A percentile compares a stretch with the other conserved stretches of the same genome.
These are phyloP conservation scores for Chaenocephalus aceratus DNA, from an alignment of 2,113 vertebrate species.

Conservation along the genomic window DNA sequence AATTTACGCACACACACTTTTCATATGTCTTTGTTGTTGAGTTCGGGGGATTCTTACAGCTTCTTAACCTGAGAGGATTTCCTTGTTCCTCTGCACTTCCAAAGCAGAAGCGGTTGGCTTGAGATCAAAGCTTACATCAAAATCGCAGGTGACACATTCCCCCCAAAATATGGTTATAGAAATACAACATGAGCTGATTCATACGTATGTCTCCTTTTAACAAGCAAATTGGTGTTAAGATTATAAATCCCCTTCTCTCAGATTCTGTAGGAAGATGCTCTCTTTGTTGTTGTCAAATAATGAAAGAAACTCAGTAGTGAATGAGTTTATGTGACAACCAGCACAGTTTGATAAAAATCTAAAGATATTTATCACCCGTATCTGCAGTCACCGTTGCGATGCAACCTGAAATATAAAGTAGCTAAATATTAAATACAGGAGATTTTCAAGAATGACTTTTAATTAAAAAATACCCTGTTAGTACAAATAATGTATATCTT, in stretches of 20 bases:
- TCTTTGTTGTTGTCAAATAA: constrained; percentile 12
- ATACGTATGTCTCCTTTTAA: constrained; percentile 50
- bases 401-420: background rate
- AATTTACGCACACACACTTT: constrained; percentile 4
- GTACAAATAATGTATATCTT: background rate
- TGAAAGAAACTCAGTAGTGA: constrained; percentile 5
- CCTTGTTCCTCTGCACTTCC: constrained; percentile 71
- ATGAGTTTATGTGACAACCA: background rate
- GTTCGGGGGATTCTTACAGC: constrained; percentile 50
- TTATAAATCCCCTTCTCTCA: constrained; percentile 7
- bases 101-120: constrained; percentile 45
- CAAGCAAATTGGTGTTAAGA: constrained; percentile 28
- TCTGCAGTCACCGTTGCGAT: background rate
- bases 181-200: constrained; percentile 61
- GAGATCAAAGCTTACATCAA: constrained; percentile 73
- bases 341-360: background rate
- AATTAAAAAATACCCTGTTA: background rate
- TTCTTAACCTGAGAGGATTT: constrained; percentile 77
- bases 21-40: constrained; percentile 27
- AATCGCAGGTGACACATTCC: constrained; percentile 74
- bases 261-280: background rate
- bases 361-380: background rate
- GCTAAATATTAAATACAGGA: constrained; percentile 6
- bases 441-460: background rate
- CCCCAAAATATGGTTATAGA: constrained; percentile 54